A percentile compares a stretch with the other conserved stretches of the same genome.
These are phyloP conservation scores for Steatornis caripensis DNA, from an alignment of 2,113 vertebrate species.

Conservation along the genomic window DNA sequence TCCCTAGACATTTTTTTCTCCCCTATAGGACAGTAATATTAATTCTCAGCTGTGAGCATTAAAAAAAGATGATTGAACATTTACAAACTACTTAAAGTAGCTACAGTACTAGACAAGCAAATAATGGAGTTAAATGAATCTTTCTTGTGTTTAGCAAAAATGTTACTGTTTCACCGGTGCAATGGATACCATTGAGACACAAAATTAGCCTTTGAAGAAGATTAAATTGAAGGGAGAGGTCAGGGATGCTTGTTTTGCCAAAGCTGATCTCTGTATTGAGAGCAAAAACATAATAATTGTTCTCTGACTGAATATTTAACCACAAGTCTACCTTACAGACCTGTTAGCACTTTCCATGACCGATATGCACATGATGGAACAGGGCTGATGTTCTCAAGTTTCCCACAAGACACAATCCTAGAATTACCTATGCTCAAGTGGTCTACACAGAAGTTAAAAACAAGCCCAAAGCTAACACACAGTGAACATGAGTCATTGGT, in stretches of 20 bases:
- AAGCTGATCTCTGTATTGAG: background rate
- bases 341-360: background rate
- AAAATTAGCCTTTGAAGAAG: background rate
- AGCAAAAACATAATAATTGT: background rate
- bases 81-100: background rate
- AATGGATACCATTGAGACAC: background rate
- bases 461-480: background rate
- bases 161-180: background rate
- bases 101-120: background rate
- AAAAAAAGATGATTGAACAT: background rate
- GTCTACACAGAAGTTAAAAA: background rate
- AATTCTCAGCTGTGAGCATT: background rate
- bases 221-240: background rate
- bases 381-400: background rate
- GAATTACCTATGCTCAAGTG: background rate
- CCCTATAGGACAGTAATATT: background rate
- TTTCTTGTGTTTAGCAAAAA: accelerated
- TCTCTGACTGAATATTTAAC: background rate
- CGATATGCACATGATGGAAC: background rate
- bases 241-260: background rate
- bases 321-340: background rate
- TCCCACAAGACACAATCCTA: background rate
- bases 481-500: background rate
- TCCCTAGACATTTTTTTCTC: background rate
- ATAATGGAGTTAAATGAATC: background rate